Percentiles rank a stretch among this genome's conserved stretches.
phyloP scores from a whole-genome alignment of 2,888 invertebrate genomes.

The Abscondita cerata region DNA sequence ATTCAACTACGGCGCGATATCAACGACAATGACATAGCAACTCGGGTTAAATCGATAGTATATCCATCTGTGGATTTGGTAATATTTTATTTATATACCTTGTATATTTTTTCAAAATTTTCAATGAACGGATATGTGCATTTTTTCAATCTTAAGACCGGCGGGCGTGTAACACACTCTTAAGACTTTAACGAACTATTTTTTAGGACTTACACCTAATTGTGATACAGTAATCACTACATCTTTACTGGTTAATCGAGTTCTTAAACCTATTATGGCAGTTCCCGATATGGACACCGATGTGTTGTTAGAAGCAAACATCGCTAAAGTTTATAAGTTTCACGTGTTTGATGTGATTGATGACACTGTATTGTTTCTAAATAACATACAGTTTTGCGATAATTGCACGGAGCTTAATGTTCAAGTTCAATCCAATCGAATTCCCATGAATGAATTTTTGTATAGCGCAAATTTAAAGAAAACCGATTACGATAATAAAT shows the following conservation, averaged over 20 bases:
- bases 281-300: slow-evolving; percentile 25
- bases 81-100: no score
- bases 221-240: slow-evolving; percentile 53
- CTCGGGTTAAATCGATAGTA: no score
- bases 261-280: slow-evolving; percentile 22
- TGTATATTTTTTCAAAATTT: no score
- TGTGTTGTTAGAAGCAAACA: slow-evolving; percentile 16
- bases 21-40: no score
- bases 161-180: no score
- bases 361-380: slow-evolving; percentile 46
- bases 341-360: slow-evolving; percentile 48
- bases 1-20: no score
- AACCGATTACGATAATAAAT: slow-evolving; percentile 14
- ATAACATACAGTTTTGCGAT: slow-evolving; percentile 43
- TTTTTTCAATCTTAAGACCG: no score
- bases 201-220: slow-evolving; percentile 69
- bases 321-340: slow-evolving; percentile 48
- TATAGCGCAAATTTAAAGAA: slow-evolving; percentile 43
- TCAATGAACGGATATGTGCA: no score
- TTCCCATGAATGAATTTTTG: slow-evolving; percentile 61
- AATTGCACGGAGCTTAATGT: slow-evolving; percentile 50
- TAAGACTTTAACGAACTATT: slow-evolving; percentile 11
- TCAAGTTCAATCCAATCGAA: slow-evolving; percentile 62
- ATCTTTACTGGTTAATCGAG: slow-evolving; percentile 20
- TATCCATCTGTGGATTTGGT: no score